Conservation (phyloP, 2,113 vertebrate species). For the Aphyosemion australe region DNA sequence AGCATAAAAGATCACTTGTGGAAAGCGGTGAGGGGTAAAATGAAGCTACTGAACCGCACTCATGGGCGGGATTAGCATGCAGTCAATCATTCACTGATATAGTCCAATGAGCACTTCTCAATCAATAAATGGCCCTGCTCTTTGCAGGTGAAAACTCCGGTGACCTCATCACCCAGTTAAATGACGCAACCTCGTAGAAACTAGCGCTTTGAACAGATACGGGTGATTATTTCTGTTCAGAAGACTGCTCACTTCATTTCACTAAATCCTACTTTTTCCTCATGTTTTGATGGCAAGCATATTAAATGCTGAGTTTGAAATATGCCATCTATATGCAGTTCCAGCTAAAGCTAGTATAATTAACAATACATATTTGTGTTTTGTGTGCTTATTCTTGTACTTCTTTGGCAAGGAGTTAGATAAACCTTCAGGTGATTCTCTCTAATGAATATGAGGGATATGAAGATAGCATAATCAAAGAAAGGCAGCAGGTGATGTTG, state of each 20-base stretch:
- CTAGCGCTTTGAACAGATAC: conserved; percentile 18
- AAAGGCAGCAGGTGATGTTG: no score
- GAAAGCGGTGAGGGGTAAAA: conserved; percentile 69
- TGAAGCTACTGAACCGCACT: conserved; percentile 68
- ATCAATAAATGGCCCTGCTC: conserved; percentile 66
- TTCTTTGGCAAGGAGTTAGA: no score
- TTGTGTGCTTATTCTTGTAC: no score
- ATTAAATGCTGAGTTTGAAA: not conserved
- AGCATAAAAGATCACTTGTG: conserved; percentile 73
- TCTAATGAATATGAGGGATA: no score
- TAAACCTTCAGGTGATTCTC: no score
- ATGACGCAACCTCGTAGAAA: conserved; percentile 28
- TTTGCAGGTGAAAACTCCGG: conserved; percentile 58
- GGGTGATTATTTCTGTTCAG: conserved; percentile 44
- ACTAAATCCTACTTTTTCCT: not conserved
- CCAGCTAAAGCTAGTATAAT: not conserved
- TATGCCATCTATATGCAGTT: not conserved
- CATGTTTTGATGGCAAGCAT: conserved; percentile 16
- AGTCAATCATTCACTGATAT: conserved; percentile 75
- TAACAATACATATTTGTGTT: no score
- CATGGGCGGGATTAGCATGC: conserved; percentile 71
- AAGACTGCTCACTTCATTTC: conserved; percentile 1
- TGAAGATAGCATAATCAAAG: no score
- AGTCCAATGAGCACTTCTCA: conserved; percentile 69
- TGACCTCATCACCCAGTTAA: conserved; percentile 51